Evolutionary conservation across 2,888 invertebrate genomes (phyloP).

Genomic region (Pristionchus mayeri): DNA sequence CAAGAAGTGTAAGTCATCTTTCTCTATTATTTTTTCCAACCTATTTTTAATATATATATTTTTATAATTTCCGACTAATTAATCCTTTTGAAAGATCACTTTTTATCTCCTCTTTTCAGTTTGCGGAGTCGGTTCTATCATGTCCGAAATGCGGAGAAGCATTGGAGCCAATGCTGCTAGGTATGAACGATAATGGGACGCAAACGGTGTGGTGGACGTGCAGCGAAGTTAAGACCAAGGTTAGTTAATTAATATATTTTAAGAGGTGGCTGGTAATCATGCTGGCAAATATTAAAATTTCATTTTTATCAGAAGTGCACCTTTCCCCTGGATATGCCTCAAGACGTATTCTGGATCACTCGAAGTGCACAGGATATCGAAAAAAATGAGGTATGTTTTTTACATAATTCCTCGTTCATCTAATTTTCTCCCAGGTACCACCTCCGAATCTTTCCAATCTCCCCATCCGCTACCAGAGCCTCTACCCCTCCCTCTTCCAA

Average conservation of each 20-base stretch:
- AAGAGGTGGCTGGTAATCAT: neutral
- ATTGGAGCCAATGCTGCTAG: constrained; percentile 46
- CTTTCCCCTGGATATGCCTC: constrained; percentile 72
- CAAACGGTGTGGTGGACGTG: constrained; percentile 50
- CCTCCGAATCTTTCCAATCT: constrained; percentile 64
- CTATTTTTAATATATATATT: too few species aligned
- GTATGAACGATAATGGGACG: constrained; percentile 28
- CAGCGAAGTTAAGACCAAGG: constrained; percentile 14
- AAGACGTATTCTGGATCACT: constrained; percentile 67
- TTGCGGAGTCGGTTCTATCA: neutral
- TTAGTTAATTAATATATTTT: neutral
- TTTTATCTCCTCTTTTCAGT: neutral
- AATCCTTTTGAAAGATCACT: too few species aligned
- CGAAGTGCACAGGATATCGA: constrained; percentile 60
- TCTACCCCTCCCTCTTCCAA: constrained; percentile 44
- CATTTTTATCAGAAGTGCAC: constrained; percentile 64
- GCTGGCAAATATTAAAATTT: neutral
- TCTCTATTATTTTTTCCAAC: constrained; percentile 28
- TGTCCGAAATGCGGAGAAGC: constrained; percentile 40
- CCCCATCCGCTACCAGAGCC: constrained; percentile 55
- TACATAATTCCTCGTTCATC: neutral
- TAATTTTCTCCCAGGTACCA: constrained; percentile 56
- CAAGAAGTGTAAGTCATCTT: neutral
- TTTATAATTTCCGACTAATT: neutral
- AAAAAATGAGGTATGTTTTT: constrained; percentile 48